Evolutionary conservation across 2,797 vertebrate species (phyloP), one percentile per base, ranked within the genome.

Genomic region (Anguilla anguilla): DNA sequence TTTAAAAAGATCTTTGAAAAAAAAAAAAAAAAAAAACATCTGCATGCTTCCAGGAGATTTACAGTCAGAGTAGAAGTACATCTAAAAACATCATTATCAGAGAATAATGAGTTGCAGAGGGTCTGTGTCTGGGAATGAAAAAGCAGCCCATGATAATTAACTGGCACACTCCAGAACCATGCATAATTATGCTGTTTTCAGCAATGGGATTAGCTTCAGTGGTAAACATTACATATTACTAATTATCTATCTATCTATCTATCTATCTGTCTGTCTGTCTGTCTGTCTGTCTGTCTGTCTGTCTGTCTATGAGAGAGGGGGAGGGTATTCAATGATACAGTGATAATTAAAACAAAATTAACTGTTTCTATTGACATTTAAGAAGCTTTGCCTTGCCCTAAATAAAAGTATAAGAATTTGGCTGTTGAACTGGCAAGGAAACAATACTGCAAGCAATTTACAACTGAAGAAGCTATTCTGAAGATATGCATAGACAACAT

Each of bases 51-150:
- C 19, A 31, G 17, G 39, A 79, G 39, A 79, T 79, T 79, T 17
- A 79, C 43, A 46, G 35, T 22, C 19, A 17, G 35, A 39, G 13
- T 5, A 15, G 31, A 35, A 35, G 10, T 15, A 43, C 43, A 79
- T 46, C 74, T 79, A 79, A 25, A 46, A 79, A 79, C 74, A 79
- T 79, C 13, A 79, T 79, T 79, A 43, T 79, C 9, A 15, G 69
- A 17, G 35, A 79, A 79, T 19, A 43, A 67, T 67, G 74, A 79
- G 74, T 6, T 19, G 35, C 39, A 79, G 74, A 46, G 35, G 35
- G 15, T 39, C 35, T 79, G 13, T 22, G 35, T 17, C 39, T 39
- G 74, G 13, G 35, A 79, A 79, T 79, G 5, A 79, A 79, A 79
- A 79, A 79, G 5, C 74, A 79, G 39, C 39, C 74, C 35, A 43